phyloP scores from a whole-genome alignment of 2,113 vertebrate genomes.

The Notarius lentiginosus region DNA sequence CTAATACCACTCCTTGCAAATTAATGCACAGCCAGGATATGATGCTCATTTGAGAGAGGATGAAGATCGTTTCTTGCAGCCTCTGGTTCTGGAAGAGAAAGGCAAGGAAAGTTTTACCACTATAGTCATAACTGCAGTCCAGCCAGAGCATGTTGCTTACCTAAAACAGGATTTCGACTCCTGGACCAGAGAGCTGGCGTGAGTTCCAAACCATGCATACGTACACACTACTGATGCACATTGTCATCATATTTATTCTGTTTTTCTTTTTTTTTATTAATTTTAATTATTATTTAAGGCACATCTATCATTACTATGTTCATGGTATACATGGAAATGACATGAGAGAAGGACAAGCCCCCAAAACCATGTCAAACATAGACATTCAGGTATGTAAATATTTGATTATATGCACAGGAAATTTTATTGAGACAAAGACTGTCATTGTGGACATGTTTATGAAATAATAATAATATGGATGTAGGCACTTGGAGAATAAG shows the following conservation, averaged over 20 bases:
- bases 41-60: conserved; percentile 75
- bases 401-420: neutral
- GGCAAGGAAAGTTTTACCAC: conserved; percentile 85
- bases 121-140: conserved; percentile 85
- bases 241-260: neutral
- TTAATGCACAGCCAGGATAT: conserved; percentile 77
- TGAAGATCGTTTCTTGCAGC: conserved; percentile 80
- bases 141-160: conserved; percentile 75
- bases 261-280: neutral
- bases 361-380: conserved; percentile 69
- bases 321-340: conserved; percentile 86
- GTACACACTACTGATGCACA: neutral
- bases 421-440: neutral
- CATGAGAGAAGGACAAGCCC: conserved; percentile 40
- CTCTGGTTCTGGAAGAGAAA: conserved; percentile 81
- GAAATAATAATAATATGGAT: neutral
- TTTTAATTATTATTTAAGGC: conserved; percentile 67
- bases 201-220: conserved; percentile 61
- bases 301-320: conserved; percentile 95
- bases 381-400: conserved; percentile 79
- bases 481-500: neutral
- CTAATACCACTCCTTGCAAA: neutral
- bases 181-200: conserved; percentile 88
- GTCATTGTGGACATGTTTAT: neutral
- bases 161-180: conserved; percentile 78